Base-by-base conservation (phyloP, 2,888 invertebrate genomes). In the Eumerus sabulonum region DNA sequence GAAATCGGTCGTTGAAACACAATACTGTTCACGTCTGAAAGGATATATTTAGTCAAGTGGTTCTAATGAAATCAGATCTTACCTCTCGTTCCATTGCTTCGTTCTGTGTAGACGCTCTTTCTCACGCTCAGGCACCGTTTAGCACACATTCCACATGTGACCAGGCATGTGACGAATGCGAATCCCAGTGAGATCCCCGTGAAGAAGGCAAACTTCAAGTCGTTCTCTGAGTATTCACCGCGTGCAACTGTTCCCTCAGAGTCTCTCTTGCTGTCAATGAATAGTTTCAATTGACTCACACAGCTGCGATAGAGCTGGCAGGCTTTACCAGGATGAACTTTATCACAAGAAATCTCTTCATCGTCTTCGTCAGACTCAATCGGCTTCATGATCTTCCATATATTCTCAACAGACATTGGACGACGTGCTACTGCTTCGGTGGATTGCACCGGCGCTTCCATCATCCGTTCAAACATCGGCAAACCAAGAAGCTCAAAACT, bases 101-200 rank as follows among this genome's bases (percentile, higher is more conserved):
- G 57, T n/a, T 50, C 9, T 13, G 18, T 59, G 19, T 44, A 1
- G 1, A 42, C 9, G 9, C 44, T 45, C 18, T 67, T 62, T 16
- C 73, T 67, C 47, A 82, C 40, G 51, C 83, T 84, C 44, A 83
- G 85, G 73, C 84, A 85, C 35, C 83, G 83, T 62, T 86, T 87
- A 0, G 86, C 45, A 47, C 86, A 87, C 1, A 87, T 70, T 1
- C 84, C 83, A 73, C 85, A 87, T 13, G 84, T 84, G 3, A 85
- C 76, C 51, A 87, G 83, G 48, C 84, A 85, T 13, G 85, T 84
- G 47, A 86, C 83, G 60, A 84, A 63, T 14, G 86, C 84, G 36
- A 86, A 82, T 45, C 88, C 88, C 1, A 86, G 79, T 13, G 85
- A 84, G 1, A 84, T 82, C 1, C 87, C 87, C 56, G 87, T 83